phyloP scores from a whole-genome alignment of 2,113 vertebrate genomes.

The Chionodraco myersi region DNA sequence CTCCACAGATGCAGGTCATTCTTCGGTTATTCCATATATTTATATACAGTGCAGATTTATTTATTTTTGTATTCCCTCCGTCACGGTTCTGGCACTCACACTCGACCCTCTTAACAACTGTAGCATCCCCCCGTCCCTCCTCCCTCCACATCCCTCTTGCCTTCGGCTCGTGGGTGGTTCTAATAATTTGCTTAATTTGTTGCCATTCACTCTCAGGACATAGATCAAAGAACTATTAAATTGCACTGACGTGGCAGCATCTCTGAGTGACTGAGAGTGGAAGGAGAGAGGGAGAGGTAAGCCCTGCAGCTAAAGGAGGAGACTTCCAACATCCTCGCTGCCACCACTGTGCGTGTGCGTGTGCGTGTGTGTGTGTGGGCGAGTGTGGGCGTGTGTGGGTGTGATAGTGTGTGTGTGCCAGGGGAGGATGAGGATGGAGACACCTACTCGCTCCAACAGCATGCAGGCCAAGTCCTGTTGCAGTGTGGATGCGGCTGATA shows the following conservation, averaged over 20 bases:
- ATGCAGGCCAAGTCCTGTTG: constrained; percentile 74
- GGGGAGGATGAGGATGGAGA: constrained; percentile 61
- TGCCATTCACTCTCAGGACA: constrained; percentile 83
- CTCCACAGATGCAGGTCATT: constrained; percentile 53
- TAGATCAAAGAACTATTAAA: constrained; percentile 85
- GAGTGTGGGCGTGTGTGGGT: not conserved
- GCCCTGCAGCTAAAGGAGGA: constrained; percentile 70
- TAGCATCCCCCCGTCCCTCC: constrained; percentile 52
- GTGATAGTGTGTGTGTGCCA: constrained; percentile 36
- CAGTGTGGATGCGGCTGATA: constrained; percentile 73
- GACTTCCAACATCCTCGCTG: constrained; percentile 63
- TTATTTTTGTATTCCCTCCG: constrained; percentile 25
- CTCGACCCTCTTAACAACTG: constrained; percentile 65
- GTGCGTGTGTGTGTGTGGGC: not conserved
- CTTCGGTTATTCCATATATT: constrained; percentile 37
- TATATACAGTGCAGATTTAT: constrained; percentile 34
- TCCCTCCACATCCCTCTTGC: constrained; percentile 58
- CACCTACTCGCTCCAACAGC: constrained; percentile 72
- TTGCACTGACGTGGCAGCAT: constrained; percentile 80
- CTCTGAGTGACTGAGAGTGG: constrained; percentile 64
- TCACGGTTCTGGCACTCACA: constrained; percentile 45
- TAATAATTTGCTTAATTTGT: constrained; percentile 86
- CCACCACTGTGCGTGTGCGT: constrained; percentile 22
- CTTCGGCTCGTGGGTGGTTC: constrained; percentile 78
- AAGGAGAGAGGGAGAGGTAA: constrained; percentile 62